A percentile compares a stretch with the other conserved stretches of the same genome.
Conservation (phyloP, 92 coral and sea anemone genomes). For the Virgularia gustaviana region DNA sequence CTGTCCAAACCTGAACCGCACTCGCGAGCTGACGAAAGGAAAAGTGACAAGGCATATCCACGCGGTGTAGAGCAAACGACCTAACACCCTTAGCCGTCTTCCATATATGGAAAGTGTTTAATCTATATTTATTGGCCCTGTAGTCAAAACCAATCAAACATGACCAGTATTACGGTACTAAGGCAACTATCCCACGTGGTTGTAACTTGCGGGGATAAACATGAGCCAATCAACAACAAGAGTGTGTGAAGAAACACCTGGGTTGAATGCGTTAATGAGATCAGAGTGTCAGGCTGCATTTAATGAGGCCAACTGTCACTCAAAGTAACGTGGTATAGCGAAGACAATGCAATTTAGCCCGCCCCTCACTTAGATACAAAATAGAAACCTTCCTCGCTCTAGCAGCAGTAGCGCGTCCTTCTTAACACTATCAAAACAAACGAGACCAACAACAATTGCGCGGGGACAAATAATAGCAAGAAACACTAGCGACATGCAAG, state of each 20-base stretch:
- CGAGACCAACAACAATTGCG: slow-evolving; percentile 64
- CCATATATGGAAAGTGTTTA: slow-evolving; percentile 99
- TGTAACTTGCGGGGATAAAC: slow-evolving; percentile 98
- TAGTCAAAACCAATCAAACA: slow-evolving; percentile 99
- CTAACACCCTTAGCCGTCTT: slow-evolving; percentile 97
- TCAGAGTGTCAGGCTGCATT: slow-evolving; percentile 99
- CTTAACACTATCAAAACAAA: slow-evolving; percentile 97
- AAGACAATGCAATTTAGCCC: slow-evolving; percentile 87
- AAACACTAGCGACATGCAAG: slow-evolving; percentile 19
- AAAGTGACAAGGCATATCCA: slow-evolving; percentile 99
- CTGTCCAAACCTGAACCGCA: slow-evolving; percentile 31
- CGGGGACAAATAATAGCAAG: slow-evolving; percentile 63
- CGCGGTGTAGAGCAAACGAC: slow-evolving; percentile 99
- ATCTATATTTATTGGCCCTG: slow-evolving; percentile 99
- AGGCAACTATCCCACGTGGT: slow-evolving; percentile 99
- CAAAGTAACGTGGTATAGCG: slow-evolving; percentile 99
- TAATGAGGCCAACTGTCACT: slow-evolving; percentile 99
- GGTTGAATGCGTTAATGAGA: slow-evolving; percentile 97
- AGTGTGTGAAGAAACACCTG: slow-evolving; percentile 99
- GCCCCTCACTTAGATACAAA: slow-evolving; percentile 88
- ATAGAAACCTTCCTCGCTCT: slow-evolving; percentile 97
- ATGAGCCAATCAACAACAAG: slow-evolving; percentile 95
- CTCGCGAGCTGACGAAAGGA: slow-evolving; percentile 45
- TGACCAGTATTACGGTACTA: slow-evolving; percentile 84
- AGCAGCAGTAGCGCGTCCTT: too few species aligned